Base-by-base conservation (phyloP, 1,140 invertebrate genomes). In the Caerostris darwini region DNA sequence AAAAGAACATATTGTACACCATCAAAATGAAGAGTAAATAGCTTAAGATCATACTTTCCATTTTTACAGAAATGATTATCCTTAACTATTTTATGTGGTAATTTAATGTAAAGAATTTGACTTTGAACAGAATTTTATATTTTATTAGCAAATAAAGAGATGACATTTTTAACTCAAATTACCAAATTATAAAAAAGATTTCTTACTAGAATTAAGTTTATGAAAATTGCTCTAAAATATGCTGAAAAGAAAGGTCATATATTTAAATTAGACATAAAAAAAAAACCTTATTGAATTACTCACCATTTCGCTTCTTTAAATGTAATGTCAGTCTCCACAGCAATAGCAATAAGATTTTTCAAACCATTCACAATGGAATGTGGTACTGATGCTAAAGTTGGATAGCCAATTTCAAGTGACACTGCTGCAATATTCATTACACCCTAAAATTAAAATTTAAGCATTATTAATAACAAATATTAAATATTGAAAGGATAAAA, bases 341-440 rank as follows among this genome's bases (percentile, higher is more conserved):
- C 99, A 96, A 99, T 97, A 95, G 99, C 99, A 96, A 99, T 97
- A 95, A 99, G 96, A 96, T 99, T 99, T 97, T 99, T 99, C 97
- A 99, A 99, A 90, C 99, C 99, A 96, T 99, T 99, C 96, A 98
- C 98, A 95, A 99, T 97, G 96, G 98, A 99, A 97, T 99, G 99
- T 64, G 99, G 99, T 59, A 97, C 99, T 90, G 99, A 99, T 69
- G 99, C 99, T 94, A 99, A 96, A 17, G 99, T 99, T 94, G 99
- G 99, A 96, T 99, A 99, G 58, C 98, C 98, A 95, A 99, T 98
- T 59, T 97, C 96, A 95, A 99, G 97, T 96, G 98, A 99, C 5
- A 99, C 97, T n/a, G 99, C 97, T 88, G 99, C 99, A 95, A 99
- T 97, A 95, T 99, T 99, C 91, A 98, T 97, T 81, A 99, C 98